Evolutionary conservation across 1,140 invertebrate genomes (phyloP).

Genomic region (Cydia amplana): DNA sequence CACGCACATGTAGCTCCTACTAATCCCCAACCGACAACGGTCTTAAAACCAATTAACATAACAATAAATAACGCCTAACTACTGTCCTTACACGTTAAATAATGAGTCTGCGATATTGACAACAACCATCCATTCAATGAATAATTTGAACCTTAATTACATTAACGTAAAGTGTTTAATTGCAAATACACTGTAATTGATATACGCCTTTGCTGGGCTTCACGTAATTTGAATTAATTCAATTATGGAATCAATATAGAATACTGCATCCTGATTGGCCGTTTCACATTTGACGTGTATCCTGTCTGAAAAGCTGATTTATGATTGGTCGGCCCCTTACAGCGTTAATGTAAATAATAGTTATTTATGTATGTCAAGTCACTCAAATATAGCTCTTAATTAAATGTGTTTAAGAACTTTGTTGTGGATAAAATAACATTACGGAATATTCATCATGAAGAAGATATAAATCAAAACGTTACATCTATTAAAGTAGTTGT

Average conservation of each 20-base stretch:
- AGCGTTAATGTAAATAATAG: background rate
- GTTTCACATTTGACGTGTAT: conserved; percentile 21
- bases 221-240: conserved; percentile 10
- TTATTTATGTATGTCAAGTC: background rate
- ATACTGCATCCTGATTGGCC: conserved; percentile 22
- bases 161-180: background rate
- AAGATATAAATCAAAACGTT: background rate
- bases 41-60: conserved; percentile 10
- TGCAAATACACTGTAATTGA: background rate
- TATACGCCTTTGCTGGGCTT: background rate
- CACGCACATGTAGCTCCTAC: background rate
- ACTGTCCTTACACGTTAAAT: conserved; percentile 10
- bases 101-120: background rate
- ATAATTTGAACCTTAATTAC: background rate
- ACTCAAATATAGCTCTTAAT: conserved; percentile 6
- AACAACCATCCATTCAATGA: background rate
- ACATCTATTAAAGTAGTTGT: background rate
- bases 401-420: background rate
- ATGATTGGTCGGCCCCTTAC: conserved; percentile 10
- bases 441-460: background rate
- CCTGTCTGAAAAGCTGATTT: conserved; percentile 23
- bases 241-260: background rate
- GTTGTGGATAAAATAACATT: background rate
- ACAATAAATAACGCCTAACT: conserved; percentile 18
- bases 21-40: background rate